Evolutionary conservation across 2,888 invertebrate species (phyloP), one percentile per base, ranked within the genome.

Genomic region (Camptogramma bilineatum): DNA sequence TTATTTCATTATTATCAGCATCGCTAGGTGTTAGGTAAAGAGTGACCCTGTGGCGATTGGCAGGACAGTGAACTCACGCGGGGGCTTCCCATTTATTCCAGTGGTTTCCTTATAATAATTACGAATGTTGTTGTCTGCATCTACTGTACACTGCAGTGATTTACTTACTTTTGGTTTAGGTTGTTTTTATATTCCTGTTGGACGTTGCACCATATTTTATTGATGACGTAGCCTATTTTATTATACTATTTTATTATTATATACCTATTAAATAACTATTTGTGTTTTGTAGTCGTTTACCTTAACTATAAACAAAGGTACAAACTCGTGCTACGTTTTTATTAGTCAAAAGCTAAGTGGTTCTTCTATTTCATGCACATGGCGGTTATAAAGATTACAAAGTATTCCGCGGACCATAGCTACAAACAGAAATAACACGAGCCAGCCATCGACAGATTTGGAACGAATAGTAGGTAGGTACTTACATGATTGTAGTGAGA

Each of bases 1-100:
- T 79, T 77, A 71, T 68, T 76, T 77, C 31, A 39, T 44, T 16
- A 19, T 13, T 17, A 13, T 48, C 24, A 28, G 4, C 13, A 52
- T 17, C 44, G 17, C 16, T 39, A 13, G 10, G 3, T 8, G 34
- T 7, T 50, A 57, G n/a, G n/a, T n/a, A n/a, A n/a, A n/a, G n/a
- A n/a, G 44, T 44, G 13, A 17, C 17, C 46, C 44, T 46, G 4
- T 39, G 13, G 13, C 3, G 34, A 39, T 39, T 5, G 34, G 13
- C 13, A 10, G 39, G 48, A 50, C 61, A 54, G 18, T 50, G 54
- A 54, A 28, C 61, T 39, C 2, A 44, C 44, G 16, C 28, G 48
- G 54, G 7, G 7, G 0, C 5, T 55, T 48, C 51, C 54, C 61
- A 31, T 54, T 55, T 55, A 31, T 54, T 50, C 16, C 44, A 50